phyloP scores from a whole-genome alignment of 1,140 invertebrate species.

The Sitodiplosis mosellana region DNA sequence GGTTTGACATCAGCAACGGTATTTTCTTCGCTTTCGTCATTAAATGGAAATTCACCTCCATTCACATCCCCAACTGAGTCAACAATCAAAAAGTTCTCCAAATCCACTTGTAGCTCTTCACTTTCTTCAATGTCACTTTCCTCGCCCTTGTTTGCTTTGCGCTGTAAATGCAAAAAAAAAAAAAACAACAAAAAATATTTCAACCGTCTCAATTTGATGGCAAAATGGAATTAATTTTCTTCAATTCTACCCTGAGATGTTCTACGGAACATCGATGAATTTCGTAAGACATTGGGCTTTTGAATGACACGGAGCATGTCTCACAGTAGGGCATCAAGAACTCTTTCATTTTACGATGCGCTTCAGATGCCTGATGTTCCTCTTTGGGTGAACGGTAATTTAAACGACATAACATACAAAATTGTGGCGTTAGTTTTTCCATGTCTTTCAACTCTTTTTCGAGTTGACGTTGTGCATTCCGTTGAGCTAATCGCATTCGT shows the following conservation, averaged over 20 bases:
- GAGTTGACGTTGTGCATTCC: conserved; percentile 47
- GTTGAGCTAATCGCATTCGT: conserved; percentile 51
- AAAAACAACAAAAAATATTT: too few relatives aligned
- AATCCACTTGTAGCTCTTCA: conserved; percentile 53
- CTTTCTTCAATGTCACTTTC: conserved; percentile 33
- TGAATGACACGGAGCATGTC: conserved; percentile 40
- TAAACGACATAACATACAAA: conserved; percentile 59
- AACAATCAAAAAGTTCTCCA: conserved; percentile 66
- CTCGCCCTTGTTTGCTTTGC: conserved; percentile 22
- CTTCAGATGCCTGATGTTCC: conserved; percentile 52
- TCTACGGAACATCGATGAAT: conserved; percentile 59
- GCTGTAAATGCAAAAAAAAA: conserved; percentile 1
- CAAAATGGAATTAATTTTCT: conserved; percentile 1
- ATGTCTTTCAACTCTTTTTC: conserved; percentile 45
- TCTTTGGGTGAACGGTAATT: conserved; percentile 58
- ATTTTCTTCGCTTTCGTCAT: conserved; percentile 30
- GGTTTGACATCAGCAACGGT: conserved; percentile 38
- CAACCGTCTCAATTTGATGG: too few relatives aligned
- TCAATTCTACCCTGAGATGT: conserved; percentile 46
- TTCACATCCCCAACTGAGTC: conserved; percentile 71
- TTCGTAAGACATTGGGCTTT: conserved; percentile 63
- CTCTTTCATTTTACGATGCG: conserved; percentile 60
- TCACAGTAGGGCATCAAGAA: conserved; percentile 63
- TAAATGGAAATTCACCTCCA: conserved; percentile 26
- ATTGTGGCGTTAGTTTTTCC: conserved; percentile 39